Evolutionary conservation across 2,113 vertebrate genomes (phyloP), one percentile per base, ranked within the genome.

Genomic region (Puntigrus tetrazona): DNA sequence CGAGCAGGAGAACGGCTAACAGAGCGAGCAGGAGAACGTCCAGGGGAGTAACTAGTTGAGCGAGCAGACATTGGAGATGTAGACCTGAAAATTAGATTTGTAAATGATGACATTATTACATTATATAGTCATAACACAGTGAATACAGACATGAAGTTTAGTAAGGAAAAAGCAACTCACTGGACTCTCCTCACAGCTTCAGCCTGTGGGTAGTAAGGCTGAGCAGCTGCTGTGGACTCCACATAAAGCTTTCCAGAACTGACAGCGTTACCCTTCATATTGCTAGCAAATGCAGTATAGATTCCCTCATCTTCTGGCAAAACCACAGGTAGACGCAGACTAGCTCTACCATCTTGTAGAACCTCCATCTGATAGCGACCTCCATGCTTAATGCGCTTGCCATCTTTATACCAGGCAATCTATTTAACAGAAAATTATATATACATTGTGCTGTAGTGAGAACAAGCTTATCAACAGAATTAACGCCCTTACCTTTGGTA

Each of bases 341-440:
- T 98, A 86, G 97, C 96, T 43, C 96, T 95, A 59, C 98, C 98
- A 1, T 99, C 98, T 86, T 95, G 96, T 61, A 98, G 94, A 86
- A 96, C 91, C 75, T 99, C 97, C 93, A 97, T 96, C 80, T 96
- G 96, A 88, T 96, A 96, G 78, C 86, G 96, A 9, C 95, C 96
- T 82, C 96, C 94, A 0, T 95, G 92, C 38, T 87, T 94, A 88
- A 99, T 95, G 38, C 98, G 98, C 87, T 95, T 97, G 55, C 98
- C 98, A 38, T 99, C 97, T 94, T 99, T 99, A 92, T 96, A 99
- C 98, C 98, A 99, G 0, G 93, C 96, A 91, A 99, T 96, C 98
- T 99, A 81, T 13, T 18, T 20, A 82, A 52, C 43, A 76, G 41
- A 59, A 7, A 31, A 50, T 75, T 34, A 34, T 25, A 57, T 41